phyloP scores from a whole-genome alignment of 2,797 vertebrate genomes.

The Dicrostonyx torquatus region DNA sequence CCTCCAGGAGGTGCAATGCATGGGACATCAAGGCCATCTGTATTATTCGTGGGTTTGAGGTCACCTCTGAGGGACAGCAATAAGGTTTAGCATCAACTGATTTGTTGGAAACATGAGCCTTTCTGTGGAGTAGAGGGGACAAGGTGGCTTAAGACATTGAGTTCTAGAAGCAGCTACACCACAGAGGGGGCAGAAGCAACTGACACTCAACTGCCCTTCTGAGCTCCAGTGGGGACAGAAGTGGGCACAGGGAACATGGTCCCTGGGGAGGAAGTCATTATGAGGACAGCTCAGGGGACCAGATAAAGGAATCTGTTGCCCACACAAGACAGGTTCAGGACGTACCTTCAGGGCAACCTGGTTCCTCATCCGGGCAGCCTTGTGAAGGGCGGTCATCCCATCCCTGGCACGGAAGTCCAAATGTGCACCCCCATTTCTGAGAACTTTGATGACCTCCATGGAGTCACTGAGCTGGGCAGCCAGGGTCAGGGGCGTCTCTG shows the following conservation, averaged over 20 bases:
- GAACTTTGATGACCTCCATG: slow-evolving; percentile 91
- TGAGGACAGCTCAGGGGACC: rapidly evolving
- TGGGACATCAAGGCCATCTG: neutral
- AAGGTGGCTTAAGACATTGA: slow-evolving; percentile 9
- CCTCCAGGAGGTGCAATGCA: neutral
- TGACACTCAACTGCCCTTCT: rapidly evolving
- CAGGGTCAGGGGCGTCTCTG: slow-evolving; percentile 94
- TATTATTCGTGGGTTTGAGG: neutral
- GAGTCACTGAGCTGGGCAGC: slow-evolving; percentile 91
- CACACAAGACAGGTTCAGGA: rapidly evolving
- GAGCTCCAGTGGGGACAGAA: rapidly evolving
- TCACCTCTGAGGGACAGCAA: neutral
- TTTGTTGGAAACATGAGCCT: neutral
- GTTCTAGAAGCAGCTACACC: neutral
- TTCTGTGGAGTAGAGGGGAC: neutral
- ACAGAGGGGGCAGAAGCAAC: neutral
- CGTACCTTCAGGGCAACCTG: slow-evolving; percentile 91
- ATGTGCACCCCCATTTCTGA: slow-evolving; percentile 94
- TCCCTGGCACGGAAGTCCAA: slow-evolving; percentile 96
- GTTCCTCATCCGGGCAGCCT: slow-evolving; percentile 93
- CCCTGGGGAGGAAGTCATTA: rapidly evolving
- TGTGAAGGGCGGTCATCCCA: slow-evolving; percentile 96
- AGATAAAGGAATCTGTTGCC: rapidly evolving
- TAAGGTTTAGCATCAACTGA: slow-evolving; percentile 13
- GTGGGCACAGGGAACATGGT: too few species aligned